Evolutionary conservation across 2,113 vertebrate species (phyloP).

Genomic region (Noturus placidus): DNA sequence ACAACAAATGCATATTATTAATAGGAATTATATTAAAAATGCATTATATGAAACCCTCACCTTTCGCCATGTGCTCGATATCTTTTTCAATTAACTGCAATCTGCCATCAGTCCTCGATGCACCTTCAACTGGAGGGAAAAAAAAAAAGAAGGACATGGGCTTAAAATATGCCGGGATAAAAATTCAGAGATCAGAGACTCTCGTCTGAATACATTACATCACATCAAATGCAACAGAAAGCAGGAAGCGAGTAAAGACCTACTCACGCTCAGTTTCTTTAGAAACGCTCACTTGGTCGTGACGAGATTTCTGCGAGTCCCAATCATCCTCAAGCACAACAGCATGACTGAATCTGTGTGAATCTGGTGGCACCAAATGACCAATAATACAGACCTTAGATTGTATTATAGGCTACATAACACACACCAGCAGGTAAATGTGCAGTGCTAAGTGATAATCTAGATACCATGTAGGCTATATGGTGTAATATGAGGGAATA

Average conservation of each 20-base stretch:
- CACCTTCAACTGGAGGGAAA: slow-evolving; percentile 77
- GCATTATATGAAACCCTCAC: slow-evolving; percentile 65
- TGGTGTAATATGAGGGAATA: not conserved
- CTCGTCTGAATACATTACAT: slow-evolving; percentile 7
- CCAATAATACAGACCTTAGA: not conserved
- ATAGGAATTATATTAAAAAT: not conserved
- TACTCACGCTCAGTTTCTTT: slow-evolving; percentile 80
- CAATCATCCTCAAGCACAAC: slow-evolving; percentile 75
- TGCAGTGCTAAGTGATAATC: not conserved
- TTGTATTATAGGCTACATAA: not conserved
- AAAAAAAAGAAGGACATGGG: not conserved
- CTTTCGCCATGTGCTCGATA: slow-evolving; percentile 93
- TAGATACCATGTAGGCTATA: not conserved
- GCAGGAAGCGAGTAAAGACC: not conserved
- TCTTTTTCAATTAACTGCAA: slow-evolving; percentile 83
- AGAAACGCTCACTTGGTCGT: slow-evolving; percentile 77
- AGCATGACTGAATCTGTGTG: slow-evolving; percentile 77
- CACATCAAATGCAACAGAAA: not conserved
- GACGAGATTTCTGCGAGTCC: slow-evolving; percentile 79
- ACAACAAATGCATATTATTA: not conserved
- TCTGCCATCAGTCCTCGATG: slow-evolving; percentile 77
- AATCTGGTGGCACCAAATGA: slow-evolving; percentile 52
- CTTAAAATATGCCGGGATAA: slow-evolving; percentile 19
- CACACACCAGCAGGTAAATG: not conserved
- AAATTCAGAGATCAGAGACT: slow-evolving; percentile 36